Evolutionary conservation across 2,113 vertebrate genomes (phyloP), one percentile per base, ranked within the genome.

Genomic region (Shinisaurus crocodilurus): DNA sequence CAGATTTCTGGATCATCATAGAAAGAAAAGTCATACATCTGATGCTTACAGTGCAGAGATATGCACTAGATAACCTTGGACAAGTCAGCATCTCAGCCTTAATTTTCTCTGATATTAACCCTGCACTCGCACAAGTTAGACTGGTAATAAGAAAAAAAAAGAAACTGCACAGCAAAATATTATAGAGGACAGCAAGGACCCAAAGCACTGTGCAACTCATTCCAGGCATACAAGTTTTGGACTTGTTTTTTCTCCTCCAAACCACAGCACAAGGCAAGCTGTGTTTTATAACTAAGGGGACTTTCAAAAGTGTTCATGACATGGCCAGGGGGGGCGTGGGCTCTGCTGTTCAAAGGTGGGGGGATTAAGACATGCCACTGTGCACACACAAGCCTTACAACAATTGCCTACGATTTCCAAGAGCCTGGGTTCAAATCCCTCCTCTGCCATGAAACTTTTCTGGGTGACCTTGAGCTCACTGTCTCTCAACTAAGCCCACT

Each of bases 1-100:
- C 0, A 7, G 18, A 93, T 91, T 92, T 86, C 23, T 83, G 84
- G 60, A 69, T 91, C 29, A 13, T 91, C 45, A 65, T 20, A 80
- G 1, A 0, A 0, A 93, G 79, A 50, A 29, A 91, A 90, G 25
- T 72, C 74, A 77, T 94, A 92, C 90, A 2, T 8, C 81, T 45
- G 45, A 76, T 74, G 34, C 48, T 32, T 63, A 63, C 25, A 63
- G 27, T 76, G 40, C 69, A 75, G 54, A 82, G 50, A n/a, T 83
- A 27, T 85, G 60, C 34, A 85, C 60, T 34, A 34, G 45, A 67
- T 88, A 48, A 88, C 29, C 60, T 90, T 67, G 45, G 82, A 65
- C 60, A 89, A 84, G 82, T 37, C 34, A 85, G 32, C 23, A 25
- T 43, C 86, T 82, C 16, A 0, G 34, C 18, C 43, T 88, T 16